Conservation (phyloP, 2,113 vertebrate genomes). For the Microcebus jonahi region DNA sequence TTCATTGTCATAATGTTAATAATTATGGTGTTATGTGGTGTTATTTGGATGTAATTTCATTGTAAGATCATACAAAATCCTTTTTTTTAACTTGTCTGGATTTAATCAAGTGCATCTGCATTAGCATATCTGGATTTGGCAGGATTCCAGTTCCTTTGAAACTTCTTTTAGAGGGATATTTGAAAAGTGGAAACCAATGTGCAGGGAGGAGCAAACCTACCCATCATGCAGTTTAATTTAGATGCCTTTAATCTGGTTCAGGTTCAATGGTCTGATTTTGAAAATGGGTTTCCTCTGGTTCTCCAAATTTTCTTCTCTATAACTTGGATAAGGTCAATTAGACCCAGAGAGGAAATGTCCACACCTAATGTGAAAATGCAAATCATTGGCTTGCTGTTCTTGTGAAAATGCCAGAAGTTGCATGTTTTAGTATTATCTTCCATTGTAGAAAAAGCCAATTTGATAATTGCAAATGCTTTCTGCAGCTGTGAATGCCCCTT, state of each 20-base stretch:
- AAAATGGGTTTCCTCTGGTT: constrained; percentile 30
- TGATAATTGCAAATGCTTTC: constrained; percentile 68
- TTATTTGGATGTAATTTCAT: constrained; percentile 70
- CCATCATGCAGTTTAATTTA: constrained; percentile 61
- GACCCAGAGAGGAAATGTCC: constrained; percentile 72
- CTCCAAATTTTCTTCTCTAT: constrained; percentile 44
- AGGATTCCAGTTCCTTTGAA: constrained; percentile 70
- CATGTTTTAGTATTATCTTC: constrained; percentile 53
- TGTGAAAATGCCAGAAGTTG: constrained; percentile 27
- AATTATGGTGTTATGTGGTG: neutral
- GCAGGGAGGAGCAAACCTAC: constrained; percentile 54
- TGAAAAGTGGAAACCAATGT: constrained; percentile 63
- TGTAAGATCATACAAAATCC: constrained; percentile 67
- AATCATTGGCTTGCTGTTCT: constrained; percentile 49
- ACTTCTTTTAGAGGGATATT: constrained; percentile 66
- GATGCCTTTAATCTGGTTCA: constrained; percentile 67
- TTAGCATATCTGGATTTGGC: constrained; percentile 64
- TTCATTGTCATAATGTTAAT: constrained; percentile 67
- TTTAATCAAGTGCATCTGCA: constrained; percentile 64
- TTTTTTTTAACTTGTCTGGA: constrained; percentile 64
- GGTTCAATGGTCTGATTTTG: constrained; percentile 55
- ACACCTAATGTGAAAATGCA: constrained; percentile 68
- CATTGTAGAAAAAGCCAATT: constrained; percentile 58
- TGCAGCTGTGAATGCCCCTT: constrained; percentile 36
- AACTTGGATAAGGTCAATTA: constrained; percentile 73